Conservation (phyloP, 2,888 invertebrate species). For the Thysanoteuthis rhombus region DNA sequence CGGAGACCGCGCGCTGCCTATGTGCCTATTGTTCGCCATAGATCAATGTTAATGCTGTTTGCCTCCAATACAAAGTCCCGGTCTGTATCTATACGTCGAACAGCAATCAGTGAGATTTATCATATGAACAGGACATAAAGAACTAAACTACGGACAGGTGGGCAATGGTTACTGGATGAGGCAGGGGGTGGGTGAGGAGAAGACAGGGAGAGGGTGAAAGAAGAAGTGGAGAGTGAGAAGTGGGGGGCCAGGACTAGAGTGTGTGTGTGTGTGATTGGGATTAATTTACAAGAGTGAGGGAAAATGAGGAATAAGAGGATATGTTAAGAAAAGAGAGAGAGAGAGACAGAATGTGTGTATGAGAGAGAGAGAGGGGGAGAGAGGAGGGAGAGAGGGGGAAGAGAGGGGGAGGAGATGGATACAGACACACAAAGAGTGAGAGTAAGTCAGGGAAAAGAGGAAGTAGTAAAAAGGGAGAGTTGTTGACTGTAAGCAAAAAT, state of each 20-base stretch:
- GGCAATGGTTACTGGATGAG: neutral
- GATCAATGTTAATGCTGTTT: constrained; percentile 12
- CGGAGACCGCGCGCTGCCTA: neutral
- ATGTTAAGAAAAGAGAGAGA: neutral
- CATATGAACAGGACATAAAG: neutral
- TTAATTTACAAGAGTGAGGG: too few species aligned
- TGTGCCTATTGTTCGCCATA: neutral
- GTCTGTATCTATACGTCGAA: neutral
- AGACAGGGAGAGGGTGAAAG: neutral
- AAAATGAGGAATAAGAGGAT: neutral
- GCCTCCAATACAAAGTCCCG: neutral
- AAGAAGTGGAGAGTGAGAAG: too few species aligned
- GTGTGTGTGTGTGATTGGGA: too few species aligned
- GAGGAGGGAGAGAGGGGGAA: neutral
- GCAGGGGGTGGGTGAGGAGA: neutral
- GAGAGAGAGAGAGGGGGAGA: neutral
- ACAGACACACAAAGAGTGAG: too few species aligned
- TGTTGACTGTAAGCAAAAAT: too few species aligned
- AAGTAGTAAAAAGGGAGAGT: too few species aligned
- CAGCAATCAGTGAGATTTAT: neutral
- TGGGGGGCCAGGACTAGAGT: too few species aligned
- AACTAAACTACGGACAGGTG: neutral
- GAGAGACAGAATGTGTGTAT: too few species aligned
- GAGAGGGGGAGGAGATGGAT: neutral
- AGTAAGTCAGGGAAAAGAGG: too few species aligned